Percentiles rank a stretch among this genome's conserved stretches.
phyloP scores from a whole-genome alignment of 2,888 invertebrate species.

The Trichogramma dendrolimi region DNA sequence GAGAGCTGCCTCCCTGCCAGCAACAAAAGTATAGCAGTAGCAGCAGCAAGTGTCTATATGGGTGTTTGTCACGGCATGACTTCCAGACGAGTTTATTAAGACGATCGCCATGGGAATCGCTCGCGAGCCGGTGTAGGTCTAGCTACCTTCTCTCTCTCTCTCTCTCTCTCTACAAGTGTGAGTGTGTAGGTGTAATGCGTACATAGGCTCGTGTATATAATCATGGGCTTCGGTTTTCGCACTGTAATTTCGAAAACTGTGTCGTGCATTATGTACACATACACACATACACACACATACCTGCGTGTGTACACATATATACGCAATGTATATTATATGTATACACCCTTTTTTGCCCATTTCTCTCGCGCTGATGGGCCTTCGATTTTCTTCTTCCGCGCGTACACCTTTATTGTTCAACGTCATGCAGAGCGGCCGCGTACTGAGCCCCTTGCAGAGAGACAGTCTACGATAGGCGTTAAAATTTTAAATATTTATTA shows the following conservation, averaged over 20 bases:
- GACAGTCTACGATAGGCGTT: neutral
- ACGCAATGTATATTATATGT: too few relatives aligned
- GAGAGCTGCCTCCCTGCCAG: too few relatives aligned
- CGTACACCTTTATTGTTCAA: conserved; percentile 21
- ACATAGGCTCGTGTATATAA: too few relatives aligned
- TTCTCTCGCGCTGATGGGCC: conserved; percentile 7
- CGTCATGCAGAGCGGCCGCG: conserved; percentile 18
- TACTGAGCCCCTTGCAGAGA: neutral
- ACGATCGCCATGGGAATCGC: conserved; percentile 22
- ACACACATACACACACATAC: too few relatives aligned
- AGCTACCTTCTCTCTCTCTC: neutral
- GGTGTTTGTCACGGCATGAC: conserved; percentile 18
- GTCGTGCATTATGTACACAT: too few relatives aligned
- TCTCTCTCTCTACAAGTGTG: neutral
- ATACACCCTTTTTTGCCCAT: too few relatives aligned
- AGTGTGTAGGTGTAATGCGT: too few relatives aligned
- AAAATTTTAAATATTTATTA: too few relatives aligned
- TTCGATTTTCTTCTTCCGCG: conserved; percentile 18
- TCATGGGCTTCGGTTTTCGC: too few relatives aligned
- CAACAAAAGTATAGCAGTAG: too few relatives aligned
- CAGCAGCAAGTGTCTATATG: neutral
- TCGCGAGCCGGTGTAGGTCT: neutral
- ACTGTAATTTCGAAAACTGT: too few relatives aligned
- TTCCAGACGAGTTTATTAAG: conserved; percentile 21
- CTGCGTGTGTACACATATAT: too few relatives aligned